Conservation (phyloP, 64 coral and sea anemone genomes). For the Cladopsammia gracilis region DNA sequence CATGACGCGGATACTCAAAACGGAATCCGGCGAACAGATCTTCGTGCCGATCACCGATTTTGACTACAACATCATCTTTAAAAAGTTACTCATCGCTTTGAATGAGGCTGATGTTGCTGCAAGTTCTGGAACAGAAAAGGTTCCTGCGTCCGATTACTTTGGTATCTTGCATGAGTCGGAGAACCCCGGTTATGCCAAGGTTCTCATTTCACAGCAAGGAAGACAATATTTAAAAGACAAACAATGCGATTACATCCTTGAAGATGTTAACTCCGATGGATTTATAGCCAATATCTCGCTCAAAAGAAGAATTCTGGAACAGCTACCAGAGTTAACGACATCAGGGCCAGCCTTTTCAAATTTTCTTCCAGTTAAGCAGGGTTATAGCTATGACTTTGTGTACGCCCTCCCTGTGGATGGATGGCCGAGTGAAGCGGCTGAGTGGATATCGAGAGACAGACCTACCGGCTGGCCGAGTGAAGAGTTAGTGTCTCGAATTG, state of each 20-base stretch:
- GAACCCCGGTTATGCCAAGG: constrained; percentile 20
- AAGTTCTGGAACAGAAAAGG: constrained; percentile 6
- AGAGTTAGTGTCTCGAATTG: constrained; percentile 27
- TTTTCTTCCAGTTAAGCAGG: constrained; percentile 30
- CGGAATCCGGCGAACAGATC: constrained; percentile 2
- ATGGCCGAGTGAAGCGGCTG: background rate
- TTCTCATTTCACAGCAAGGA: constrained; percentile 15
- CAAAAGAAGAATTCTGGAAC: constrained; percentile 14
- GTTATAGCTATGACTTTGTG: constrained; percentile 13
- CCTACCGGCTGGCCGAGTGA: constrained; percentile 9
- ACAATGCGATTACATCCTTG: constrained; percentile 26
- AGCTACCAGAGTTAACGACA: background rate
- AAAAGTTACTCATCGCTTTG: constrained; percentile 13
- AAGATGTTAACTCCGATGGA: constrained; percentile 29
- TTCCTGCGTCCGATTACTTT: background rate
- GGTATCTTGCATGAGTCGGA: constrained; percentile 2
- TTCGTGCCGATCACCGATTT: constrained; percentile 32
- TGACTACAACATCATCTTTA: constrained; percentile 32
- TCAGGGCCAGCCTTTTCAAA: constrained; percentile 24
- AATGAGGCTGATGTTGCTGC: background rate
- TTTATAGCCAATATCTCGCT: constrained; percentile 4
- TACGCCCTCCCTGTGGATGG: constrained; percentile 30
- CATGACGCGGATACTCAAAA: constrained; percentile 7
- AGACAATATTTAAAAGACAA: constrained; percentile 27
- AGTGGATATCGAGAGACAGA: constrained; percentile 46